phyloP scores from a whole-genome alignment of 2,113 vertebrate species.

The Pachycephala philippinensis region DNA sequence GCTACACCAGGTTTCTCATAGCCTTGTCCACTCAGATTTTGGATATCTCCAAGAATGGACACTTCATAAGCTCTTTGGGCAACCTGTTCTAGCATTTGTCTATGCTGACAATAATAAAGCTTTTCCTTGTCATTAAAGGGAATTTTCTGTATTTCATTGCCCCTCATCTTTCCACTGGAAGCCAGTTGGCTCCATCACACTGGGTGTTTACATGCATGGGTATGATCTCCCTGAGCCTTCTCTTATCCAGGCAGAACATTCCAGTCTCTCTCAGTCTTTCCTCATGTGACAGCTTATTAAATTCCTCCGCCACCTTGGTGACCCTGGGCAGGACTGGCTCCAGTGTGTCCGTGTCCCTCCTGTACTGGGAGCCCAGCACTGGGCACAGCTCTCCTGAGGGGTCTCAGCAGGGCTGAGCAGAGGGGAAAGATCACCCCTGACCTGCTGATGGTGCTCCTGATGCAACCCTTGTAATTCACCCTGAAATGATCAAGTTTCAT shows the following conservation, averaged over 20 bases:
- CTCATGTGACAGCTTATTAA: not conserved
- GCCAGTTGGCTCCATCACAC: not conserved
- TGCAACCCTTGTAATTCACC: fast-evolving
- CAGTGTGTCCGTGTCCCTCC: not conserved
- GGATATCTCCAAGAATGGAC: not conserved
- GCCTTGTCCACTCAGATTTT: not conserved
- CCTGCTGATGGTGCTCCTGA: not conserved
- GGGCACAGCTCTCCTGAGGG: not conserved
- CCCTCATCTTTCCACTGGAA: not conserved
- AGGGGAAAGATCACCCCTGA: too few relatives aligned
- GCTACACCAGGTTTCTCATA: not conserved
- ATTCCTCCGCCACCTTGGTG: not conserved
- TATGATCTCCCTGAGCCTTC: not conserved
- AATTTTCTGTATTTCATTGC: not conserved
- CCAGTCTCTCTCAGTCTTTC: not conserved
- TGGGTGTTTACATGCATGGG: not conserved
- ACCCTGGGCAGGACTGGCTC: not conserved
- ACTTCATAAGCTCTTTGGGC: not conserved
- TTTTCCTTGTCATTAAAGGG: not conserved
- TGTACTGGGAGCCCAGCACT: not conserved
- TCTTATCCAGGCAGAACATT: not conserved
- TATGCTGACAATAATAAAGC: not conserved
- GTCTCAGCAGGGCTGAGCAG: not conserved
- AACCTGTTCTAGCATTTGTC: not conserved
- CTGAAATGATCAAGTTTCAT: not conserved